Evolutionary conservation across 2,113 vertebrate genomes (phyloP).

Genomic region (Fulica atra): DNA sequence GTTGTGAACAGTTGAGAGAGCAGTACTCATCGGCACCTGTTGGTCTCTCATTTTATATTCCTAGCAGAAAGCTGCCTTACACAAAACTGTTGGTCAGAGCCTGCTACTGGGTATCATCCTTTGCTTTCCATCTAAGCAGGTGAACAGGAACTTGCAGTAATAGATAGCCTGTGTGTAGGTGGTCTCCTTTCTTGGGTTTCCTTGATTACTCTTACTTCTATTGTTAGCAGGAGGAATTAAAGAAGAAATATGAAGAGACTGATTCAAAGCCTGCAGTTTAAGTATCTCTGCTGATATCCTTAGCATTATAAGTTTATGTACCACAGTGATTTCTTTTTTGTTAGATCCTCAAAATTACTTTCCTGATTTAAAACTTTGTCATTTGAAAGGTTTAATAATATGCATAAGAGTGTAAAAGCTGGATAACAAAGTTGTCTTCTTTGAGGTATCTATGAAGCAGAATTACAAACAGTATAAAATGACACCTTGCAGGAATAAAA

Average conservation of each 20-base stretch:
- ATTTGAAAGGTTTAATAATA: neutral
- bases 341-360: neutral
- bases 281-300: neutral
- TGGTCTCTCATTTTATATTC: neutral
- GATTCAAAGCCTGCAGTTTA: neutral
- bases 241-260: neutral
- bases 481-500: neutral
- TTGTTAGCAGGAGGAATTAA: constrained; percentile 29
- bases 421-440: neutral
- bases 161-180: neutral
- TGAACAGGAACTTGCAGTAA: constrained; percentile 43
- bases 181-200: constrained; percentile 18
- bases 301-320: neutral
- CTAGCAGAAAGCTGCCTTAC: neutral
- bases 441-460: neutral
- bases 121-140: neutral
- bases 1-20: neutral
- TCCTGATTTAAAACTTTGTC: neutral
- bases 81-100: neutral
- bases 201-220: constrained; percentile 16
- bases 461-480: neutral
- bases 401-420: neutral
- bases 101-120: neutral
- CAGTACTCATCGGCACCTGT: neutral
- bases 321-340: neutral